phyloP scores from a whole-genome alignment of 1,140 invertebrate species.

The Drosophila elegans region DNA sequence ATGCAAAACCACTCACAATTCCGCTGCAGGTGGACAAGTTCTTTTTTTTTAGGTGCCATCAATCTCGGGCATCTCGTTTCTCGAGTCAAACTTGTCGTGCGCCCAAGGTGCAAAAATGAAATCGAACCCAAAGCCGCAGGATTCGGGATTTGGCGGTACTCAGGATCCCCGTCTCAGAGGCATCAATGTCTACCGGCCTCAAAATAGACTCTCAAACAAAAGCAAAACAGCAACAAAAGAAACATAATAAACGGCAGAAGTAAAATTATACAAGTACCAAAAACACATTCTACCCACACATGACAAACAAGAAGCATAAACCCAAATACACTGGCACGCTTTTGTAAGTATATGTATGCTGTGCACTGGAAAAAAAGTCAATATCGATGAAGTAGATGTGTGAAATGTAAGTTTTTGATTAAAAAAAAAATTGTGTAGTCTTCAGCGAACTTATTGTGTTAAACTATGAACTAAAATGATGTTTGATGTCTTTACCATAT shows the following conservation, averaged over 20 bases:
- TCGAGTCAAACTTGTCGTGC: constrained; percentile 72
- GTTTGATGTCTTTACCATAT: too few relatives aligned
- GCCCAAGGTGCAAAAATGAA: constrained; percentile 48
- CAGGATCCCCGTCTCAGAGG: constrained; percentile 12
- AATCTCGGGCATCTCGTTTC: constrained; percentile 67
- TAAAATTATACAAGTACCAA: constrained; percentile 58
- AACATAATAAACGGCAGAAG: constrained; percentile 25
- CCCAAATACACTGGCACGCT: constrained; percentile 21
- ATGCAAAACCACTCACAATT: constrained; percentile 77
- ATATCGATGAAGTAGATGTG: too few relatives aligned
- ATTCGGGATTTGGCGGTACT: constrained; percentile 20
- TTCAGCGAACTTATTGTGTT: too few relatives aligned
- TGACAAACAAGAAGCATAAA: constrained; percentile 25
- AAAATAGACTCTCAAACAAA: constrained; percentile 46
- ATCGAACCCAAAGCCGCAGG: constrained; percentile 34
- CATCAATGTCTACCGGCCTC: constrained; percentile 61
- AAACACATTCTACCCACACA: constrained; percentile 21
- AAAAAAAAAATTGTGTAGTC: too few relatives aligned
- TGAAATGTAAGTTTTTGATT: too few relatives aligned
- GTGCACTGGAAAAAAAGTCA: constrained; percentile 1
- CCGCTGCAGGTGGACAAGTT: constrained; percentile 35
- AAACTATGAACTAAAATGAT: too few relatives aligned
- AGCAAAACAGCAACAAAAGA: constrained; percentile 25
- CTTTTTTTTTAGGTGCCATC: constrained; percentile 31
- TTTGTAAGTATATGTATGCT: not conserved